Evolutionary conservation across 2,888 invertebrate genomes (phyloP).

Genomic region (Athetis lepigone): DNA sequence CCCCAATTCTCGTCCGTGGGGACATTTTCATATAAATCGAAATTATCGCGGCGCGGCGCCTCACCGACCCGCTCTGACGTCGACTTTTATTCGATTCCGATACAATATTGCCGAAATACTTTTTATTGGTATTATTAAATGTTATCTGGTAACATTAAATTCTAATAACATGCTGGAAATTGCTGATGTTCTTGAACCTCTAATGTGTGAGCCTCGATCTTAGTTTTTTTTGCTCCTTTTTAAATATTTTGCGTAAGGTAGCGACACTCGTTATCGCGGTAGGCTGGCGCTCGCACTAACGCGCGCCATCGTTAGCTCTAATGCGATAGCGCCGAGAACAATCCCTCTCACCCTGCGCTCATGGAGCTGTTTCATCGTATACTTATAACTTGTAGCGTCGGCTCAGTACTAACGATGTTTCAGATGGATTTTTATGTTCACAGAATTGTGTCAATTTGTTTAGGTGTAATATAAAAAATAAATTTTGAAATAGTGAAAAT

Average conservation of each 20-base stretch:
- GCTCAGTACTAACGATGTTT: constrained; percentile 11
- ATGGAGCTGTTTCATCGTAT: constrained; percentile 38
- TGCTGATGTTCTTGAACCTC: constrained; percentile 12
- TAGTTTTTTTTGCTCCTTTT: constrained; percentile 16
- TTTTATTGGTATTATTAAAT: constrained; percentile 54
- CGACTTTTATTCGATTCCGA: constrained; percentile 59
- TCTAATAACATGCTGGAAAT: constrained; percentile 9
- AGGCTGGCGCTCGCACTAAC: constrained; percentile 45
- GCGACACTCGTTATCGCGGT: constrained; percentile 47
- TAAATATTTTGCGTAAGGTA: constrained; percentile 23
- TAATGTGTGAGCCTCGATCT: not conserved
- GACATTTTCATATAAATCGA: constrained; percentile 63
- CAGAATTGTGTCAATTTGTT: not conserved
- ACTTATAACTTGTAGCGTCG: constrained; percentile 35
- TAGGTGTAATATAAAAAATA: too few relatives aligned
- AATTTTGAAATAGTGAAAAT: too few relatives aligned
- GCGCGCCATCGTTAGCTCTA: constrained; percentile 59
- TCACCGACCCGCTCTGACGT: constrained; percentile 22
- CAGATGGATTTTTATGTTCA: constrained; percentile 11
- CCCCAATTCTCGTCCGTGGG: constrained; percentile 30
- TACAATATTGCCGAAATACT: constrained; percentile 52
- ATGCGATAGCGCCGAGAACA: constrained; percentile 61
- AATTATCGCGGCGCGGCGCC: constrained; percentile 44
- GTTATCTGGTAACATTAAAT: constrained; percentile 23
- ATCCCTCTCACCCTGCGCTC: constrained; percentile 49